phyloP scores from a whole-genome alignment of 2,888 invertebrate genomes.

The Calameuta pallipes region DNA sequence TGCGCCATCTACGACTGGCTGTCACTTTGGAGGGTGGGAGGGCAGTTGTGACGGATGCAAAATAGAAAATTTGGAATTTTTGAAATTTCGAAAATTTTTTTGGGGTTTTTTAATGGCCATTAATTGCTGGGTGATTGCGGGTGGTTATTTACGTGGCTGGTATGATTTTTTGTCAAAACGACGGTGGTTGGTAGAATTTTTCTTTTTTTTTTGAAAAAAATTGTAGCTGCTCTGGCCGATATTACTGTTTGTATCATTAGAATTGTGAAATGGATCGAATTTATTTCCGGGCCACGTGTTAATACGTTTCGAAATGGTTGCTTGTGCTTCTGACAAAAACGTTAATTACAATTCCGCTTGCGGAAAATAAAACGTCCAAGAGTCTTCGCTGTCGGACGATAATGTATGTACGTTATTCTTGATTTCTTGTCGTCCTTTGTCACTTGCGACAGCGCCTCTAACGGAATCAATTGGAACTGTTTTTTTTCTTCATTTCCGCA shows the following conservation, averaged over 20 bases:
- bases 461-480: too few relatives aligned
- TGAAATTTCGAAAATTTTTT: neutral
- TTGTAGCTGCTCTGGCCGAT: too few relatives aligned
- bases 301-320: neutral
- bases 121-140: neutral
- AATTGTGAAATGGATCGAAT: neutral
- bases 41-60: neutral
- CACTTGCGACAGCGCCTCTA: too few relatives aligned
- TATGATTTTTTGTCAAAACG: neutral
- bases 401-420: too few relatives aligned
- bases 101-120: neutral
- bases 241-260: too few relatives aligned
- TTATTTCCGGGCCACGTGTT: constrained; percentile 6
- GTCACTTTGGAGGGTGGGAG: neutral
- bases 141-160: neutral
- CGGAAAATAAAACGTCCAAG: neutral
- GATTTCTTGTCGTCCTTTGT: too few relatives aligned
- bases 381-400: too few relatives aligned
- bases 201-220: too few relatives aligned
- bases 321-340: neutral
- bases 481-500: too few relatives aligned
- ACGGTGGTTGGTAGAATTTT: too few relatives aligned
- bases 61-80: neutral
- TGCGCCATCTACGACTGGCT: neutral
- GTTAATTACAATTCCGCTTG: constrained; percentile 7